Evolutionary conservation across 2,888 invertebrate genomes (phyloP).

Genomic region (Alloplasta piceator): DNA sequence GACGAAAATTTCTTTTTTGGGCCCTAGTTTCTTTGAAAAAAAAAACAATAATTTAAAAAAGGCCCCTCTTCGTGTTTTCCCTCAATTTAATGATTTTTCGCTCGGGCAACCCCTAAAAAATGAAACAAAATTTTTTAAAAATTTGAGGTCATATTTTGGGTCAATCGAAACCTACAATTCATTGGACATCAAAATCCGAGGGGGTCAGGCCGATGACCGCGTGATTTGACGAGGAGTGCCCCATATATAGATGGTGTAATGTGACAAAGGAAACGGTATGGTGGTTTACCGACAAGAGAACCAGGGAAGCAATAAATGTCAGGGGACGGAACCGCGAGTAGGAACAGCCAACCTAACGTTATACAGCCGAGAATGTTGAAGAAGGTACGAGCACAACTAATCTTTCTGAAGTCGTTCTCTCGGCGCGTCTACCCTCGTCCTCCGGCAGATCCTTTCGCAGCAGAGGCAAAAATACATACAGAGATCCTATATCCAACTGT

Average conservation of each 20-base stretch:
- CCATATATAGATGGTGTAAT: constrained; percentile 10
- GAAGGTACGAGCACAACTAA: constrained; percentile 54
- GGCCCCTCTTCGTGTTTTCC: too few species aligned
- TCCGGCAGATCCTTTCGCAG: constrained; percentile 28
- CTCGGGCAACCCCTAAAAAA: too few species aligned
- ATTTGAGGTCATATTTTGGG: too few species aligned
- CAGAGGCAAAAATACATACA: constrained; percentile 26
- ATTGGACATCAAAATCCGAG: too few species aligned
- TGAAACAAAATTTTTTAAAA: too few species aligned
- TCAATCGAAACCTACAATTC: too few species aligned
- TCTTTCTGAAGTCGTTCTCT: constrained; percentile 58
- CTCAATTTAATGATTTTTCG: too few species aligned
- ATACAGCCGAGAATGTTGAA: constrained; percentile 36
- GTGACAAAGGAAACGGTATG: constrained; percentile 40
- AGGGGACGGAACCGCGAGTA: constrained; percentile 45
- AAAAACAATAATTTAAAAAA: too few species aligned
- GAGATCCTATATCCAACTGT: constrained; percentile 26
- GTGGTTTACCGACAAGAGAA: constrained; percentile 29
- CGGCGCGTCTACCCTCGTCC: constrained; percentile 57
- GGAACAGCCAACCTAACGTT: constrained; percentile 40
- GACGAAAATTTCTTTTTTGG: too few species aligned
- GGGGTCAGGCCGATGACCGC: too few species aligned
- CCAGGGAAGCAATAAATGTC: constrained; percentile 61
- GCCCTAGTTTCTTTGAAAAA: too few species aligned
- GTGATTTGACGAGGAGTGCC: too few species aligned